A percentile compares a stretch with the other conserved stretches of the same genome.
These are phyloP conservation scores for Heliconius charithonia DNA, from an alignment of 2,888 invertebrate species.

Conservation along the genomic window DNA sequence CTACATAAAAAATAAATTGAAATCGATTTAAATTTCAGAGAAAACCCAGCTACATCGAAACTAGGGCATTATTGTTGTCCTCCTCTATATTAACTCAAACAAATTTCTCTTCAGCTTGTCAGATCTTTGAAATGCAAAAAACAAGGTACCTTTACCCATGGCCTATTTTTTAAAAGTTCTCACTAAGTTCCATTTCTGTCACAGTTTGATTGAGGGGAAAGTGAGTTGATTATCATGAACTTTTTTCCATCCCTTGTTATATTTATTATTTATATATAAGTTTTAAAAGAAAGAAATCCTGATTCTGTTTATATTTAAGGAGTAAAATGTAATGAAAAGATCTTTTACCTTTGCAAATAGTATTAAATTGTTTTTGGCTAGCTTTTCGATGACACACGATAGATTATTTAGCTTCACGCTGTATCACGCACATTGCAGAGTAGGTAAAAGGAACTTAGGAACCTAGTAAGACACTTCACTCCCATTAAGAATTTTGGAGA, in stretches of 20 bases:
- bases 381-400: background rate
- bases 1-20: background rate
- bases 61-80: conserved; percentile 1
- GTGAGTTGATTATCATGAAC: conserved; percentile 13
- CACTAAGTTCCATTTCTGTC: conserved; percentile 16
- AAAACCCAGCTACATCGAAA: background rate
- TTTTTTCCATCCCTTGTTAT: conserved; percentile 18
- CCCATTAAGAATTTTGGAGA: too few species aligned
- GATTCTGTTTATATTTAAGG: background rate
- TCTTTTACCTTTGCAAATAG: too few species aligned
- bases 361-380: too few species aligned
- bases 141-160: conserved; percentile 29
- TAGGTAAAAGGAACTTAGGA: too few species aligned
- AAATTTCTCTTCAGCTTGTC: conserved; percentile 35
- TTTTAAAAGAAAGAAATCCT: background rate
- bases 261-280: background rate
- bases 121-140: conserved; percentile 43
- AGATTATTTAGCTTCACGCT: background rate
- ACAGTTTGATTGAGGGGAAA: conserved; percentile 29
- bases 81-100: conserved; percentile 28
- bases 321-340: too few species aligned
- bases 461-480: too few species aligned
- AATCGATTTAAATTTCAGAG: background rate
- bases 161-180: conserved; percentile 9
- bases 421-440: too few species aligned